These are phyloP conservation scores for Carcina quercana DNA, from an alignment of 2,888 invertebrate species.

Conservation along the genomic window DNA sequence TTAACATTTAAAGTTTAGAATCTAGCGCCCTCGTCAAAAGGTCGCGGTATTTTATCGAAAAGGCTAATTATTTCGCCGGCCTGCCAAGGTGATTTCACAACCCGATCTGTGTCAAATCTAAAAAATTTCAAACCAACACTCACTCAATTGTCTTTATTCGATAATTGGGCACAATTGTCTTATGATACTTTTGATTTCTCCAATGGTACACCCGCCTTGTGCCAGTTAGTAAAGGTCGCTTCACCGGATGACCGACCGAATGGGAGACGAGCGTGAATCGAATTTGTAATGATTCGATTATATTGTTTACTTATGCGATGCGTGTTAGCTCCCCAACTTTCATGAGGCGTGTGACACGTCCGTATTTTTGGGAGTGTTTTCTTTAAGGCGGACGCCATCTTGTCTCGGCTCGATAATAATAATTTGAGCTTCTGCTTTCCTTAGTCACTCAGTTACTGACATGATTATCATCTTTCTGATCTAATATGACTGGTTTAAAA, in stretches of 20 bases:
- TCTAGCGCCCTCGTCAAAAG: conserved; percentile 30
- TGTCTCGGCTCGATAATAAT: neutral
- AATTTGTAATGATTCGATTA: conserved; percentile 20
- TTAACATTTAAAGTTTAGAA: too few species aligned
- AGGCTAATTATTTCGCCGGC: conserved; percentile 36
- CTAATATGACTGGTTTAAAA: too few species aligned
- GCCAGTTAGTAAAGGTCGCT: conserved; percentile 25
- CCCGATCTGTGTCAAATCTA: conserved; percentile 4
- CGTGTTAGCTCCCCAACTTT: conserved; percentile 11
- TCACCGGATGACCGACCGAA: conserved; percentile 30
- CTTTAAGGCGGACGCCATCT: neutral
- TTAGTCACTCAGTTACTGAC: too few species aligned
- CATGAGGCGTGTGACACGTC: conserved; percentile 7
- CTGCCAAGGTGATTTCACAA: conserved; percentile 34
- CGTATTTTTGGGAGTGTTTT: conserved; percentile 2
- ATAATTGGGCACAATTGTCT: neutral
- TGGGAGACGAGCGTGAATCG: conserved; percentile 22
- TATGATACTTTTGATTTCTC: neutral
- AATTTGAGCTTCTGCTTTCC: too few species aligned
- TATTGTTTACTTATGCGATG: conserved; percentile 20
- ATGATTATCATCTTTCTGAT: too few species aligned
- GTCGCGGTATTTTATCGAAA: conserved; percentile 37
- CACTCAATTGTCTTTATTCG: neutral
- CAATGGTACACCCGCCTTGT: conserved; percentile 12
- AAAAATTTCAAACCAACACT: conserved; percentile 2